phyloP scores from a whole-genome alignment of 2,113 vertebrate genomes.

The Ranitomeya variabilis region DNA sequence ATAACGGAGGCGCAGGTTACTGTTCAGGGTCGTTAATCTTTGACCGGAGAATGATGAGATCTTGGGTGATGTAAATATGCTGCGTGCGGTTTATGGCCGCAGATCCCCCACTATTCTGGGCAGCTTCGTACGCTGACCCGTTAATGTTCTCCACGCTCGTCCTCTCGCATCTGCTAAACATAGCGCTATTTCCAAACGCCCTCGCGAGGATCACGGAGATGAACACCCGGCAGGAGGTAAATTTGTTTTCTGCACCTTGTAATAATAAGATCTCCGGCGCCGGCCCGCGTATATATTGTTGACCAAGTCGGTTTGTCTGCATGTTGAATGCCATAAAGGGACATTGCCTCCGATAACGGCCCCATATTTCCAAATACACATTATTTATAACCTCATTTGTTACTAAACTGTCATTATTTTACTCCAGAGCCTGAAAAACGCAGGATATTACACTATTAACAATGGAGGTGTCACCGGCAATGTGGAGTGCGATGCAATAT shows the following conservation, averaged over 20 bases:
- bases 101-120: constrained; percentile 29
- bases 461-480: constrained; percentile 14
- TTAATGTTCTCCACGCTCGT: constrained; percentile 16
- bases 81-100: background rate
- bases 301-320: constrained; percentile 44
- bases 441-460: constrained; percentile 49
- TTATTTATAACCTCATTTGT: constrained; percentile 53
- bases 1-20: background rate
- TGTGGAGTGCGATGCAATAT: constrained; percentile 19
- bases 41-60: constrained; percentile 16
- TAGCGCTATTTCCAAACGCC: constrained; percentile 23
- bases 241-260: constrained; percentile 49
- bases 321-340: constrained; percentile 29
- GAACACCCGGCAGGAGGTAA: constrained; percentile 54
- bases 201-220: constrained; percentile 39
- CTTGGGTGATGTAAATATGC: constrained; percentile 19
- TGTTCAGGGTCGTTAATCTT: constrained; percentile 23
- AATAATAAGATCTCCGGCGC: constrained; percentile 33
- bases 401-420: constrained; percentile 46
- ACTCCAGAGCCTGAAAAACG: constrained; percentile 41
- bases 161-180: constrained; percentile 24
- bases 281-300: constrained; percentile 35
- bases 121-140: constrained; percentile 1
- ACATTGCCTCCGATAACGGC: background rate
- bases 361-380: constrained; percentile 46